Evolutionary conservation across 2,888 invertebrate genomes (phyloP).

Genomic region (Volucella inflata): DNA sequence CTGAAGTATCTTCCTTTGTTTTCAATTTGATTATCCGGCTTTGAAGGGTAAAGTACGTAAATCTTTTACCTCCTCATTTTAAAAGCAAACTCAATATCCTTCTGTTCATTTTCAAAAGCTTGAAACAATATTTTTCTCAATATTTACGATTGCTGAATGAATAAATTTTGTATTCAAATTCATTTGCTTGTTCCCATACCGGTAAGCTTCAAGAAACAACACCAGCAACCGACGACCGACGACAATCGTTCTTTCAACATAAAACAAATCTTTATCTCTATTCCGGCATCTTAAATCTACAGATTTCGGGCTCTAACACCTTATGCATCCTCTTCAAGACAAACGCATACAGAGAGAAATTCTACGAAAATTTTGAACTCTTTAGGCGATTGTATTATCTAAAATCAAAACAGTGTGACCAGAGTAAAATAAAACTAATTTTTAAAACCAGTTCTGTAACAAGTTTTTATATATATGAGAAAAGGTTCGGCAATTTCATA

Average conservation of each 20-base stretch:
- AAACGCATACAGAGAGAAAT: conserved; percentile 16
- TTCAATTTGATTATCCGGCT: too few relatives aligned
- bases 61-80: neutral
- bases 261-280: conserved; percentile 46
- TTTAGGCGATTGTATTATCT: neutral
- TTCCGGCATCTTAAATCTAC: conserved; percentile 39
- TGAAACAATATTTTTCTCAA: conserved; percentile 30
- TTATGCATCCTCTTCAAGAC: conserved; percentile 26
- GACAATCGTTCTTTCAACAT: conserved; percentile 11
- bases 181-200: conserved; percentile 18
- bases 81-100: neutral
- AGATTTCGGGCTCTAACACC: conserved; percentile 38
- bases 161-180: conserved; percentile 47
- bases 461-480: too few relatives aligned
- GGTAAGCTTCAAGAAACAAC: neutral
- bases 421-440: too few relatives aligned
- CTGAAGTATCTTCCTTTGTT: too few relatives aligned
- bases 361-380: conserved; percentile 3
- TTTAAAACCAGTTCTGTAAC: too few relatives aligned
- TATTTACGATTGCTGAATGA: conserved; percentile 43
- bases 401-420: too few relatives aligned
- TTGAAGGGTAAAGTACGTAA: too few relatives aligned
- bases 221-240: conserved; percentile 6
- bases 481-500: too few relatives aligned
- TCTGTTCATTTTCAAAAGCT: conserved; percentile 12